phyloP scores from a whole-genome alignment of 2,888 invertebrate species.

The Plemyria rubiginata region DNA sequence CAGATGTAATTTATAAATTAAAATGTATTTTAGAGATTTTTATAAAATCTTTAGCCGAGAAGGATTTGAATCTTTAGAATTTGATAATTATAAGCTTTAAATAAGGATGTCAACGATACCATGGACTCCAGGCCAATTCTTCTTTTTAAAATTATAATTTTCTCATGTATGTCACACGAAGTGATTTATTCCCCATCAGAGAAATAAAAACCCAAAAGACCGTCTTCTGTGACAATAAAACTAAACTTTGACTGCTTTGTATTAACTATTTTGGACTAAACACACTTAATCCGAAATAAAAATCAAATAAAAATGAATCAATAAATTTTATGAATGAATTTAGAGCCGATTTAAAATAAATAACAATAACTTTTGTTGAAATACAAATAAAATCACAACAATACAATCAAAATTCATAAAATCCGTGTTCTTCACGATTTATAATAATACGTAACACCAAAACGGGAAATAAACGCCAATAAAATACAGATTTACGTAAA shows the following conservation, averaged over 20 bases:
- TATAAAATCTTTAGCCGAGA: no score
- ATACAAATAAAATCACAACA: constrained; percentile 32
- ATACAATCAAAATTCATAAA: constrained; percentile 37
- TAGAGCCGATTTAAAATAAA: constrained; percentile 30
- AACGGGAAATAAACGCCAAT: constrained; percentile 29
- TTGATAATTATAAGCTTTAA: no score
- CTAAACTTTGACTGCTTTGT: constrained; percentile 12
- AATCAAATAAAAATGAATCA: constrained; percentile 24
- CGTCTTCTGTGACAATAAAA: constrained; percentile 21
- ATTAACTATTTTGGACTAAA: constrained; percentile 18
- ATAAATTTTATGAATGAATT: constrained; percentile 16
- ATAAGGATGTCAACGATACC: no score
- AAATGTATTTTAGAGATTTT: no score
- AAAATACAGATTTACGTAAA: constrained; percentile 38
- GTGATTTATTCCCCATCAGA: neutral
- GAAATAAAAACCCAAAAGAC: constrained; percentile 14
- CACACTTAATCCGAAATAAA: constrained; percentile 19
- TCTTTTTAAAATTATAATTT: no score
- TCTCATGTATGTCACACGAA: neutral
- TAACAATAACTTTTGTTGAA: constrained; percentile 26
- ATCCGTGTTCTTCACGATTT: constrained; percentile 31
- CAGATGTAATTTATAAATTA: no score
- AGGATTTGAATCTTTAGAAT: no score
- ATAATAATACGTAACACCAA: constrained; percentile 30
- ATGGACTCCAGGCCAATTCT: no score